A percentile compares a stretch with the other conserved stretches of the same genome.
Evolutionary conservation across 2,888 invertebrate genomes (phyloP).

Genomic region (Caenorhabditis angaria): DNA sequence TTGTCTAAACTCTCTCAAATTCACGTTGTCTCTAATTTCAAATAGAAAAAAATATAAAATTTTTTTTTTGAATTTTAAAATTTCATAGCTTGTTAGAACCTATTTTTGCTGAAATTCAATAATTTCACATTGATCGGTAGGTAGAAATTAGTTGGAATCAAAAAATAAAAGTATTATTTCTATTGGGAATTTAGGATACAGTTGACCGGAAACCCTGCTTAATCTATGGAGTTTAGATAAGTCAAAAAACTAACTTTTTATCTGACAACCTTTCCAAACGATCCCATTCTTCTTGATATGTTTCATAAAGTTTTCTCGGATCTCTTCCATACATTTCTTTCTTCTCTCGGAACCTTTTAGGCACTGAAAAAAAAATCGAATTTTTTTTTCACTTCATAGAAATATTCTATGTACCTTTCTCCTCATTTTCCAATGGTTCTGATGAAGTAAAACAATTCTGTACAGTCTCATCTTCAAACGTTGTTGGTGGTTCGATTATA

Average conservation of each 20-base stretch:
- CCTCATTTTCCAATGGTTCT: constrained; percentile 23
- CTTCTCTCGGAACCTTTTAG: constrained; percentile 67
- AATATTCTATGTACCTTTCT: constrained; percentile 17
- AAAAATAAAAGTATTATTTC: no score
- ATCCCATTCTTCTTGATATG: constrained; percentile 70
- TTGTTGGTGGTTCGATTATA: constrained; percentile 48
- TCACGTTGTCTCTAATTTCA: no score
- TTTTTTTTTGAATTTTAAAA: no score
- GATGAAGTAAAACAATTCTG: constrained; percentile 13
- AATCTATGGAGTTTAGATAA: not conserved
- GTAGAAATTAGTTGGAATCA: no score
- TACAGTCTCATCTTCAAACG: constrained; percentile 44
- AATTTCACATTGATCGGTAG: no score
- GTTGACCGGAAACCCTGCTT: not conserved
- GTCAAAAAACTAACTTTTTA: constrained; percentile 25
- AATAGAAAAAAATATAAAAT: no score
- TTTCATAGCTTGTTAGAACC: no score
- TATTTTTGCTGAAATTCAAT: no score
- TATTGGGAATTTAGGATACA: no score
- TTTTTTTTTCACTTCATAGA: not conserved
- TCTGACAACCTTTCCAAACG: constrained; percentile 62
- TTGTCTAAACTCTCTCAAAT: no score
- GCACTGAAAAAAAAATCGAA: constrained; percentile 42
- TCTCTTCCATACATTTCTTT: constrained; percentile 70
- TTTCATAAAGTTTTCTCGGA: constrained; percentile 66